Evolutionary conservation across 1,140 invertebrate species (phyloP), one percentile per base, ranked within the genome.

Genomic region (Paraescarpia echinospica): DNA sequence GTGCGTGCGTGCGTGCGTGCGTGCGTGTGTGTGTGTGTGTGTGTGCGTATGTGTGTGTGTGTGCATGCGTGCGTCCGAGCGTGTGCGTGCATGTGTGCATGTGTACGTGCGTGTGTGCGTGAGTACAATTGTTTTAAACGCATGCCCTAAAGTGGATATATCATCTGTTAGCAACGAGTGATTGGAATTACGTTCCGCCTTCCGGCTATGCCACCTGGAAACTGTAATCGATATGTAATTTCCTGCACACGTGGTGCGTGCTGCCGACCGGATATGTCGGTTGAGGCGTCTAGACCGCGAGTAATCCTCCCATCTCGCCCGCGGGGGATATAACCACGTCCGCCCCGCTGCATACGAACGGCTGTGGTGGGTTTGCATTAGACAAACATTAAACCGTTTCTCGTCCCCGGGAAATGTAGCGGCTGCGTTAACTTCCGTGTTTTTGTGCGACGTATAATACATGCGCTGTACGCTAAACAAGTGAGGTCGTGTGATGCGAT

Each of bases 211-310:
- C 59, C 59, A 77, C 59, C 59, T 77, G 59, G 59, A 77, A 22
- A 77, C 12, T 77, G 59, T 77, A 77, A 77, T 77, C 59, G 59
- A 77, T 77, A 77, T 77, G 59, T 77, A 77, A 77, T 77, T 77
- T 77, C 59, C 59, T 77, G 59, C 59, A 22, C 59, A 77, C 59
- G 22, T 77, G 59, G 12, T 77, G 59, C 59, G 59, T 77, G 27
- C 59, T 27, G 59, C n/a, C 9, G 18, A 77, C 59, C 59, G 22
- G 59, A 77, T 77, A 18, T 6, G 59, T 77, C 59, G 14, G 48
- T 77, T 18, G 18, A 77, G 59, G 59, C 27, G 59, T 77, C 59
- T 77, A 77, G 59, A 77, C 59, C 22, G 48, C 59, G 59, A 22
- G 12, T 77, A 77, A 77, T 1, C 59, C 59, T 31, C 59, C 18